Evolutionary conservation across 2,113 vertebrate genomes (phyloP).

Genomic region (Salvelinus sp.): DNA sequence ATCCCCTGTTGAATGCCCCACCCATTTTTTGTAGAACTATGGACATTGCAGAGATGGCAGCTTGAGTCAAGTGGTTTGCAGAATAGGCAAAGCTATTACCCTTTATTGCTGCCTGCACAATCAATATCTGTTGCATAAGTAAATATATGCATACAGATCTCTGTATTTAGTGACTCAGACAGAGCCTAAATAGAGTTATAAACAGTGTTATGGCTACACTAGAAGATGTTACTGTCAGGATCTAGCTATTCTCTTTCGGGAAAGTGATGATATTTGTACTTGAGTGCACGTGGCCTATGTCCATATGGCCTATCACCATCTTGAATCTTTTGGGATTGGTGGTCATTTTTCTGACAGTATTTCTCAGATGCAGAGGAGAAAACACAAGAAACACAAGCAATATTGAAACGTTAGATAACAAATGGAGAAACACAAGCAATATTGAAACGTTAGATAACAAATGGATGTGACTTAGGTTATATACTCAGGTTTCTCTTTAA

Average conservation of each 20-base stretch:
- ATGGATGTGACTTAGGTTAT: background rate
- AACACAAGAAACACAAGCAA: background rate
- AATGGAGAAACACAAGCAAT: background rate
- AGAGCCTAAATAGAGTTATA: too few relatives aligned
- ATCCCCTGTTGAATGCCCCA: too few relatives aligned
- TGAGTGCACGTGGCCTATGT: too few relatives aligned
- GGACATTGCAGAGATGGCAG: too few relatives aligned
- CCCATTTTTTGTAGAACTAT: too few relatives aligned
- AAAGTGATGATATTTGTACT: background rate
- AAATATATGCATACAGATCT: slow-evolving; percentile 5
- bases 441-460: background rate
- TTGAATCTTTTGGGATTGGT: background rate
- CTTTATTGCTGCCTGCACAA: slow-evolving; percentile 21
- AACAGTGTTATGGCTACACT: too few relatives aligned
- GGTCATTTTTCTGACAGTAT: background rate
- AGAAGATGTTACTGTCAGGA: too few relatives aligned
- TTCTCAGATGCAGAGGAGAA: background rate
- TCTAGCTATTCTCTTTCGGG: too few relatives aligned
- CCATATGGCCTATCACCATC: background rate
- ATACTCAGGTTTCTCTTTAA: background rate
- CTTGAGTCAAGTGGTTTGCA: slow-evolving; percentile 29
- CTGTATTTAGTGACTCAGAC: too few relatives aligned
- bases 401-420: background rate
- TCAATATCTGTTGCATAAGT: slow-evolving; percentile 4
- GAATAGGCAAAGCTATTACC: slow-evolving; percentile 33